Evolutionary conservation across 2,888 invertebrate genomes (phyloP), one percentile per base, ranked within the genome.

Genomic region (Allophyes oxyacanthae): DNA sequence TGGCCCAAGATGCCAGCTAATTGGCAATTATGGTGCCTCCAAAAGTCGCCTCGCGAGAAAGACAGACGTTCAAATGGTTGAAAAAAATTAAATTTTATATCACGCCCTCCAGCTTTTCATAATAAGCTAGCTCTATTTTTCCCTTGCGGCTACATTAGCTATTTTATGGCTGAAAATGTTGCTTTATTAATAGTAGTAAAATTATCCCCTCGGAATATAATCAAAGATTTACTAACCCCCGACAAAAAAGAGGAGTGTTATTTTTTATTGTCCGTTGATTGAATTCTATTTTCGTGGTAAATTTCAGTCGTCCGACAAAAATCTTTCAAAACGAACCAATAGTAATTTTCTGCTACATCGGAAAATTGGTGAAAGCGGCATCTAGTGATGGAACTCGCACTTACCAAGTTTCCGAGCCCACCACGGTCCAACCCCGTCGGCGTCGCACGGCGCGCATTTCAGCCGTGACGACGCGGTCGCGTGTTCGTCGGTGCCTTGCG

Each of bases 361-460:
- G 0, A 44, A 48, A 51, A 50, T 64, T 50, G 9, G 0, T 30
- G 20, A 63, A 43, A 89, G 78, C 84, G 90, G 72, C 93, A 90
- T 88, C 93, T 92, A 70, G 76, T 56, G 69, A 48, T n/a, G 13
- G 2, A 11, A 28, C 6, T 26, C 7, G 43, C 45, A 85, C 90
- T 94, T 89, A 96, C 96, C 96, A 95, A 79, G 96, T 94, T 94
- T 97, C 96, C 71, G 96, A 96, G 72, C 96, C 97, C 56, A 96
- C 95, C 43, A 97, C 97, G 4, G 97, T 97, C 97, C 97, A 97
- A 38, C 97, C 97, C 43, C 97, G 94, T 42, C 95, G 91, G 53
- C 96, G 95, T 46, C 96, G 88, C 15, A 94, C 86, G 30, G 94
- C 91, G 54, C 94, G 87, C 78, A 87, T 86, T 87, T 94, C 94